Evolutionary conservation across 64 coral and sea anemone species (phyloP).

Genomic region (Actinia tenebrosa): DNA sequence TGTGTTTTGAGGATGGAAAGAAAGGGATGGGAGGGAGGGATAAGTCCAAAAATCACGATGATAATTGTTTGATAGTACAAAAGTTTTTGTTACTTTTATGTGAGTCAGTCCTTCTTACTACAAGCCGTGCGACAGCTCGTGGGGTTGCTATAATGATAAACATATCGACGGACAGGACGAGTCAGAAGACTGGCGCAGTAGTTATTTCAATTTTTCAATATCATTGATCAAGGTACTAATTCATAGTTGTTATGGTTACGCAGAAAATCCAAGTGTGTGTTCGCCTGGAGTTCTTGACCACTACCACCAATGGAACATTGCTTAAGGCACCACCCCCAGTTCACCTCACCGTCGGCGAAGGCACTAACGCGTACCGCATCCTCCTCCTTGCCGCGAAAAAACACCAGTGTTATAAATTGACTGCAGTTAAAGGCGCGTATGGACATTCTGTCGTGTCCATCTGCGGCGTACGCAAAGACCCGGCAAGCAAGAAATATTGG

Average conservation of each 20-base stretch:
- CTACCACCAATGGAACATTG: neutral
- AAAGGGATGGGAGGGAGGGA: too few species aligned
- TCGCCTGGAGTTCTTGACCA: constrained; percentile 10
- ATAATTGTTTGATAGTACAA: too few species aligned
- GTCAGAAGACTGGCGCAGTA: too few species aligned
- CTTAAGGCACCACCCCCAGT: neutral
- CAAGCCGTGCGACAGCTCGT: too few species aligned
- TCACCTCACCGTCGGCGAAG: constrained; percentile 7
- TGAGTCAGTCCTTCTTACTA: too few species aligned
- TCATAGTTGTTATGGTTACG: neutral
- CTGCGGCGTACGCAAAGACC: neutral
- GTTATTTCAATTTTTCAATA: too few species aligned
- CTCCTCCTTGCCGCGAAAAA: neutral
- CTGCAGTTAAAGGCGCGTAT: neutral
- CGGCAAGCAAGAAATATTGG: constrained; percentile 18
- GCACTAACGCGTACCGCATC: constrained; percentile 25
- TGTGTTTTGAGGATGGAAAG: too few species aligned
- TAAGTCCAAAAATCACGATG: too few species aligned
- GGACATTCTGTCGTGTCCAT: constrained; percentile 2
- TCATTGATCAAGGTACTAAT: too few species aligned
- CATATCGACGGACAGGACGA: too few species aligned
- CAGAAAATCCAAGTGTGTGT: constrained; percentile 37
- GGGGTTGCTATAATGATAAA: too few species aligned
- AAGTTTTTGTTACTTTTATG: too few species aligned
- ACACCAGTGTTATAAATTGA: constrained; percentile 7